phyloP scores from a whole-genome alignment of 2,113 vertebrate species.

The Beaufortia kweichowensis region DNA sequence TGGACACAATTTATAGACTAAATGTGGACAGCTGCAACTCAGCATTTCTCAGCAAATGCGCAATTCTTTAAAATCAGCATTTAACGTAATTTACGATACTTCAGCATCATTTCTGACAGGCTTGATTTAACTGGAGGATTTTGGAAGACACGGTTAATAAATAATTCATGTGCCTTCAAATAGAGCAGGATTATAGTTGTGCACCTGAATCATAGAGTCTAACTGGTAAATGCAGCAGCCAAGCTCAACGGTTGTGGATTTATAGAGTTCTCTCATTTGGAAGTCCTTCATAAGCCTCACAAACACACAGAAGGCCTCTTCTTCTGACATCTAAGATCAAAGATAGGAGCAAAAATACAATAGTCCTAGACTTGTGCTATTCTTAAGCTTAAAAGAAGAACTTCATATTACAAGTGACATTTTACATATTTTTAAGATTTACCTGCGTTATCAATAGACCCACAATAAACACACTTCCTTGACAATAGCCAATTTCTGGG shows the following conservation, averaged over 20 bases:
- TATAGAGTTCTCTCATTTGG: constrained; percentile 94
- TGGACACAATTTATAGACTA: not conserved
- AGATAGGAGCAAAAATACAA: not conserved
- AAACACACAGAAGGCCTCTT: constrained; percentile 97
- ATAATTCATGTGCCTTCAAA: not conserved
- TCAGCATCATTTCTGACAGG: not conserved
- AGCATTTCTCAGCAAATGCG: not conserved
- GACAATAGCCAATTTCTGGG: constrained; percentile 94
- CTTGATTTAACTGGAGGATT: not conserved
- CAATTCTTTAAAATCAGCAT: no score
- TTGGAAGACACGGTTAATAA: not conserved
- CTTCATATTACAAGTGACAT: no score
- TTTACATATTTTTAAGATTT: constrained; percentile 50
- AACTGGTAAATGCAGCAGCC: constrained; percentile 98
- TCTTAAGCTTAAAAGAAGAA: no score
- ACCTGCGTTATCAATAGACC: constrained; percentile 98
- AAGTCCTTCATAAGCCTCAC: constrained; percentile 99
- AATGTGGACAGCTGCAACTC: not conserved
- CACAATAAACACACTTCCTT: constrained; percentile 96
- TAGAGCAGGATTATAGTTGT: not conserved
- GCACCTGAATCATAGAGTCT: constrained; percentile 97
- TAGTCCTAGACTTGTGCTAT: not conserved
- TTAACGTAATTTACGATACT: not conserved
- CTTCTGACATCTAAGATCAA: constrained; percentile 95
- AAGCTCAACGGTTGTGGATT: constrained; percentile 93